Conservation (phyloP, 1,140 invertebrate species). For the Apis florea region DNA sequence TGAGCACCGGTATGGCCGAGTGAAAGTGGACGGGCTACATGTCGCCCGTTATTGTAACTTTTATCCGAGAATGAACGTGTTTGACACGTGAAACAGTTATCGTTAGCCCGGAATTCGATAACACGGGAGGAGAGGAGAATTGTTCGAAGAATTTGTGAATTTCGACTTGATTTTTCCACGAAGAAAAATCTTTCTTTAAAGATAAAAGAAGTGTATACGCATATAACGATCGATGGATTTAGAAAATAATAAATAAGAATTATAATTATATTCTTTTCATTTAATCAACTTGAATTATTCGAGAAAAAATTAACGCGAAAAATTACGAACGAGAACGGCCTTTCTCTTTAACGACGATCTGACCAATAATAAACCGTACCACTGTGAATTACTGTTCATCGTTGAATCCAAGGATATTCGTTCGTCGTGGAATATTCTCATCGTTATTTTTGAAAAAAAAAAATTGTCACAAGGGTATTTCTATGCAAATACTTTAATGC, state of each 20-base stretch:
- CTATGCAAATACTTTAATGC: too few species aligned
- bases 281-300: too few species aligned
- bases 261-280: too few species aligned
- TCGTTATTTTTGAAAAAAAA: neutral
- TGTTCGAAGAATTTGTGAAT: neutral
- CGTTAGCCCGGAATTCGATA: too few species aligned
- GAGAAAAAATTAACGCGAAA: constrained; percentile 3
- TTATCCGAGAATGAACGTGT: neutral
- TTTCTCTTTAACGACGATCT: neutral
- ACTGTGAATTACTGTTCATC: neutral
- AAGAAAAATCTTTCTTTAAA: neutral
- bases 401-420: too few species aligned
- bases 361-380: constrained; percentile 28
- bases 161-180: neutral
- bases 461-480: neutral
- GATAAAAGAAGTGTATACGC: neutral
- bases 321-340: constrained; percentile 5
- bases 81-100: neutral
- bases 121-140: too few species aligned
- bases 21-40: neutral
- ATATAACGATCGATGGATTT: neutral
- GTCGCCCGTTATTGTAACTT: neutral
- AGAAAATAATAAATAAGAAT: too few species aligned
- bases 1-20: neutral
- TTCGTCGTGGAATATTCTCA: neutral